phyloP scores from a whole-genome alignment of 2,797 vertebrate species.

The Neomorphus geoffroyi region DNA sequence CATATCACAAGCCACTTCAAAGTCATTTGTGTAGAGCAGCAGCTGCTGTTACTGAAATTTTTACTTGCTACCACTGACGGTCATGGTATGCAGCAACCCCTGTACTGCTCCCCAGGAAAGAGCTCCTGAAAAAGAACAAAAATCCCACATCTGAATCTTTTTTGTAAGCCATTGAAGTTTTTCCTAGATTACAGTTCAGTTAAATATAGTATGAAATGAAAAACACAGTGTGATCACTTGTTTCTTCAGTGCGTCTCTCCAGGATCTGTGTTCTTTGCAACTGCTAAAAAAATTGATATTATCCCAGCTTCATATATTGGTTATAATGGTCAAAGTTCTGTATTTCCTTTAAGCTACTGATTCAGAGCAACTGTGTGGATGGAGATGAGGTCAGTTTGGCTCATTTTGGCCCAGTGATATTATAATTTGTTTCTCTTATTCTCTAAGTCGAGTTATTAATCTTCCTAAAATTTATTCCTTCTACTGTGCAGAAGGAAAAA shows the following conservation, averaged over 20 bases:
- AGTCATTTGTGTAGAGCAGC: background rate
- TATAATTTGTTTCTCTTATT: conserved; percentile 37
- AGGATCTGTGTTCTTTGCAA: background rate
- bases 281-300: background rate
- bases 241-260: background rate
- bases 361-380: background rate
- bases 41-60: background rate
- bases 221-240: background rate
- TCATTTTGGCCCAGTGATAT: background rate
- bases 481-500: conserved; percentile 39
- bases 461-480: conserved; percentile 41
- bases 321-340: background rate
- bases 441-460: conserved; percentile 52
- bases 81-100: background rate
- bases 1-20: background rate
- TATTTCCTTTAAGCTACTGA: conserved; percentile 1
- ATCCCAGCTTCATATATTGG: background rate
- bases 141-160: background rate
- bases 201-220: background rate
- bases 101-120: background rate
- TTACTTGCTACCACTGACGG: background rate
- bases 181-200: background rate
- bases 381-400: conserved; percentile 16
- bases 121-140: background rate
- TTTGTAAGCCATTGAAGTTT: background rate